A percentile compares a stretch with the other conserved stretches of the same genome.
phyloP scores from a whole-genome alignment of 30 jellyfish, hydroid and myxozoan species.

The Pseudorhiza aurosa region DNA sequence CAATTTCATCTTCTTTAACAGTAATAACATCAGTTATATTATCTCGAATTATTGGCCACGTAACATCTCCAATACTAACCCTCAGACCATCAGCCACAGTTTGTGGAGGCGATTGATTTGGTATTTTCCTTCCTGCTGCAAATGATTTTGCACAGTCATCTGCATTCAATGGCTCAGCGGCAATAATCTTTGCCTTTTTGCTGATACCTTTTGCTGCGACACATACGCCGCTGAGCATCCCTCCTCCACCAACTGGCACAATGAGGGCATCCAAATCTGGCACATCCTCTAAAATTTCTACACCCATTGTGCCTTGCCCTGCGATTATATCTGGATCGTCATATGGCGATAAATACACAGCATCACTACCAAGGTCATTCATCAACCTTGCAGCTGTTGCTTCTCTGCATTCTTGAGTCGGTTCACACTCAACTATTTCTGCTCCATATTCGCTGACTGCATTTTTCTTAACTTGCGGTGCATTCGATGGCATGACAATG shows the following conservation, averaged over 20 bases:
- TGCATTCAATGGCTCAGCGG: slow-evolving; percentile 76
- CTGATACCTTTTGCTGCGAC: slow-evolving; percentile 75
- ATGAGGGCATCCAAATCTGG: slow-evolving; percentile 79
- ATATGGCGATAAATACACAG: slow-evolving; percentile 29
- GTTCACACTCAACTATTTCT: slow-evolving; percentile 50
- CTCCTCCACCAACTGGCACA: slow-evolving; percentile 79
- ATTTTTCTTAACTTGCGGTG: slow-evolving; percentile 69
- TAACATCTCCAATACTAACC: slow-evolving; percentile 61
- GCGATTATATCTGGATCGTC: slow-evolving; percentile 61
- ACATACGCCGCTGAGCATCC: slow-evolving; percentile 75
- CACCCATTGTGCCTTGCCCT: slow-evolving; percentile 75
- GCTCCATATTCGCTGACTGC: slow-evolving; percentile 70
- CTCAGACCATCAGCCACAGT: slow-evolving; percentile 85
- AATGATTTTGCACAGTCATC: slow-evolving; percentile 80
- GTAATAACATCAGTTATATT: slow-evolving; percentile 60
- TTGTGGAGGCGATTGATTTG: slow-evolving; percentile 35
- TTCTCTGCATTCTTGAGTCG: slow-evolving; percentile 56
- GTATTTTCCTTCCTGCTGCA: slow-evolving; percentile 47
- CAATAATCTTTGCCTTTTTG: slow-evolving; percentile 60
- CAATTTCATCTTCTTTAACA: slow-evolving; percentile 65
- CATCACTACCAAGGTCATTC: slow-evolving; percentile 8
- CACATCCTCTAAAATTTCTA: slow-evolving; percentile 67
- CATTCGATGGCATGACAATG: slow-evolving; percentile 72
- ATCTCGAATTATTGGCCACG: slow-evolving; percentile 77
- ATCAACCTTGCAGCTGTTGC: slow-evolving; percentile 20